phyloP scores from a whole-genome alignment of 1,140 invertebrate genomes.

The Meloidogyne floridensis region DNA sequence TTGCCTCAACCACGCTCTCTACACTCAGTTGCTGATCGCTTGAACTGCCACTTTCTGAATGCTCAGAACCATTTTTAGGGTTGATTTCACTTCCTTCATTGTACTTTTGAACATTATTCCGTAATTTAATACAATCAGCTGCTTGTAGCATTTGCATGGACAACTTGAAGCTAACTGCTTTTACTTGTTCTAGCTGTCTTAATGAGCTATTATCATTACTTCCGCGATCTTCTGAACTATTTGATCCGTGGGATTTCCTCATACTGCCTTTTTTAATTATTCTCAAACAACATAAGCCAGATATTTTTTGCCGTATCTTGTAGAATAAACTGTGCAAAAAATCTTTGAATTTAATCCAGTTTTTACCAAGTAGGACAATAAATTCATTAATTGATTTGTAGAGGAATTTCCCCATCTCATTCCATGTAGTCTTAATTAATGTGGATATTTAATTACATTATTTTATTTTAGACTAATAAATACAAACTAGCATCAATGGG shows the following conservation, averaged over 20 bases:
- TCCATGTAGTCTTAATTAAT: slow-evolving; percentile 74
- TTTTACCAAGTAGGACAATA: slow-evolving; percentile 18
- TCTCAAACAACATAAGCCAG: neutral
- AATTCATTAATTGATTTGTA: slow-evolving; percentile 75
- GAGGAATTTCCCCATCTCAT: slow-evolving; percentile 93
- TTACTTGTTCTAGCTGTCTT: neutral
- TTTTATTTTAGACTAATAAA: too few species aligned
- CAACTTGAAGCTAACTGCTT: neutral
- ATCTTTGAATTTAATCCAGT: neutral
- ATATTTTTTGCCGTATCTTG: slow-evolving; percentile 8
- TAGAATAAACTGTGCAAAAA: neutral
- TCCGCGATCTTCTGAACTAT: neutral
- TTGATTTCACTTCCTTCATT: too few species aligned
- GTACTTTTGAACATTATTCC: too few species aligned
- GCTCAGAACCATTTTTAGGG: too few species aligned
- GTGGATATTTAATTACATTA: slow-evolving; percentile 70
- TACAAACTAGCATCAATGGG: slow-evolving; percentile 83
- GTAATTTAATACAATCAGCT: neutral
- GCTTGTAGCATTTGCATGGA: neutral
- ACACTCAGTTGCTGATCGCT: neutral
- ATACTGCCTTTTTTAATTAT: neutral
- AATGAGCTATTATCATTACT: neutral
- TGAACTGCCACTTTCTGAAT: neutral
- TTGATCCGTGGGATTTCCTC: neutral
- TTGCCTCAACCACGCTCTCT: slow-evolving; percentile 12